phyloP scores from a whole-genome alignment of 2,113 vertebrate species.

The Hippocampus barbouri region DNA sequence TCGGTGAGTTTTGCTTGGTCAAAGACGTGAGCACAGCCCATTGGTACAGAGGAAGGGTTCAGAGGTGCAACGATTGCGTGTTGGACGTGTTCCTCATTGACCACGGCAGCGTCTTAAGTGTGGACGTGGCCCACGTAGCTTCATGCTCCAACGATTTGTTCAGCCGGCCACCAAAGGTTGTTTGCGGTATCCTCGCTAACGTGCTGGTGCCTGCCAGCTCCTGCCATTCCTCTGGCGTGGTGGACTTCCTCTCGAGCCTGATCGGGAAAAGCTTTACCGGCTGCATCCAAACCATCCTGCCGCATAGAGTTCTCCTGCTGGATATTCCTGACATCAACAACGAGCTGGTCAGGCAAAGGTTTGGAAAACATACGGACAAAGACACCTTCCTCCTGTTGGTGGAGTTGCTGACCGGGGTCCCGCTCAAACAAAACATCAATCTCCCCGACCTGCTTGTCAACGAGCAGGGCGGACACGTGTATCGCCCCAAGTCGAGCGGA shows the following conservation, averaged over 20 bases:
- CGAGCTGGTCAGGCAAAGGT: conserved; percentile 71
- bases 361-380: conserved; percentile 80
- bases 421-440: conserved; percentile 55
- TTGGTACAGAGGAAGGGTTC: conserved; percentile 87
- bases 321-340: conserved; percentile 79
- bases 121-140: conserved; percentile 66
- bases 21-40: conserved; percentile 74
- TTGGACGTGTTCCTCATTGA: conserved; percentile 83
- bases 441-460: conserved; percentile 60
- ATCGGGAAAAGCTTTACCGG: conserved; percentile 76
- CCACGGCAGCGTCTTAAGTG: conserved; percentile 73
- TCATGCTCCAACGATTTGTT: conserved; percentile 77
- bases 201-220: conserved; percentile 76
- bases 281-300: conserved; percentile 74
- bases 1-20: conserved; percentile 82
- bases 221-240: conserved; percentile 68
- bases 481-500: conserved; percentile 37
- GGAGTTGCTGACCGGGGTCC: conserved; percentile 72
- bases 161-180: conserved; percentile 80
- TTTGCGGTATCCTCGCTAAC: conserved; percentile 84
- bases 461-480: conserved; percentile 48
- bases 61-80: conserved; percentile 62
- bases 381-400: conserved; percentile 83
- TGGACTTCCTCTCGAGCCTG: conserved; percentile 80
- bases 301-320: conserved; percentile 77